These are phyloP conservation scores for Drosophila kohkoa DNA, from an alignment of 1,140 invertebrate genomes.

Conservation along the genomic window DNA sequence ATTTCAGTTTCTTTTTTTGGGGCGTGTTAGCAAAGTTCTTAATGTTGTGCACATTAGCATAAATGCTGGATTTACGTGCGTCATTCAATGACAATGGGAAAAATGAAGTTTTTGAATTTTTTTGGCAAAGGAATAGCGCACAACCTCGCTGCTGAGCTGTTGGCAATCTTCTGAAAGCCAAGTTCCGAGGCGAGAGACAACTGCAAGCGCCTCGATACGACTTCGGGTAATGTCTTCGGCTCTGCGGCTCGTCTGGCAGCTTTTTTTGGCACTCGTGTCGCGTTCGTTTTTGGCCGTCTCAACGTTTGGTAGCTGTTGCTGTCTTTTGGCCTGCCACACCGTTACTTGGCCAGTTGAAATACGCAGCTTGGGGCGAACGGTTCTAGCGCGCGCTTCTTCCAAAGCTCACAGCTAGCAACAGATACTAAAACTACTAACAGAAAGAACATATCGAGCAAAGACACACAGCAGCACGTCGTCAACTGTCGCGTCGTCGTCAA, in stretches of 20 bases:
- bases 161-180: slow-evolving; percentile 31
- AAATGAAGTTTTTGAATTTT: not conserved
- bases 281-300: slow-evolving; percentile 43
- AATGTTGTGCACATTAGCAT: slow-evolving; percentile 43
- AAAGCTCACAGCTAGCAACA: slow-evolving; percentile 35
- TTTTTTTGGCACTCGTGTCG: slow-evolving; percentile 26
- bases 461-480: slow-evolving; percentile 67
- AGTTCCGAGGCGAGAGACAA: not conserved
- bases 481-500: slow-evolving; percentile 52
- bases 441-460: slow-evolving; percentile 29
- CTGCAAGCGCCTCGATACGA: not conserved
- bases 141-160: slow-evolving; percentile 26
- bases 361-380: slow-evolving; percentile 81
- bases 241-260: slow-evolving; percentile 5
- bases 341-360: slow-evolving; percentile 79
- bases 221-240: slow-evolving; percentile 16
- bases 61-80: slow-evolving; percentile 39
- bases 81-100: slow-evolving; percentile 23
- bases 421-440: slow-evolving; percentile 64
- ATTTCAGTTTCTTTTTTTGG: slow-evolving; percentile 11
- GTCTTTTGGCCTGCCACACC: slow-evolving; percentile 74
- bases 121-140: not conserved
- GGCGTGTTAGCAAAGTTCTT: slow-evolving; percentile 37
- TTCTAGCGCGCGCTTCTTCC: slow-evolving; percentile 73
- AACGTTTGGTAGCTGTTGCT: slow-evolving; percentile 31